Base-by-base conservation (phyloP, 2,113 vertebrate species). In the Lamprologus tigripictilis region DNA sequence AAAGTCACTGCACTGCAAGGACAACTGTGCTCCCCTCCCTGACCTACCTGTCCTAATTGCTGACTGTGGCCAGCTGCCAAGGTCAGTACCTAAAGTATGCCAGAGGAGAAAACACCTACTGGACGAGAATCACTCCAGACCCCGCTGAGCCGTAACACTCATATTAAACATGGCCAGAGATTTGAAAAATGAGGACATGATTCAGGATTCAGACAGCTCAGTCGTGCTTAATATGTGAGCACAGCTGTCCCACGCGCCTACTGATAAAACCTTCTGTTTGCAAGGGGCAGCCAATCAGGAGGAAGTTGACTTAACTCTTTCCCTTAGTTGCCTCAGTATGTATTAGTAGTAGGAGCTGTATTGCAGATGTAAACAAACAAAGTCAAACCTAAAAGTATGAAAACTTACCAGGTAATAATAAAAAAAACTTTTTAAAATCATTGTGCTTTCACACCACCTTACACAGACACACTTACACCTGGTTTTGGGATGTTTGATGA, bases 401-500 rank as follows among this genome's bases (percentile, higher is more conserved):
- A 71, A 40, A 71, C n/a, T 42, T 71, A 5, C 35, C 66, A 16
- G 66, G 35, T 71, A 23, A 16, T 71, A 42, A 42, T 42, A 40
- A 37, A 68, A 4, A 19, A n/a, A 19, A 5, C 9, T 3, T 6
- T 66, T 66, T 40, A 40, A 61, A 61, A 61, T 35, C 33, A 35
- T 35, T 35, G 33, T 35, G 33, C 33, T 35, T 35, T 35, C 33
- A 35, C 33, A 35, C 33, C 33, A 35, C 33, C 33, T 35, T 35
- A 9, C 21, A 1, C 6, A 51, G 51, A 66, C 23, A 76, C 66
- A 82, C 31, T 47, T 8, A 85, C 68, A 68, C 3, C 31, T 9
- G 61, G 3, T 35, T 80, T 80, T 76, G 73, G 79, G 88, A 82
- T 33, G 13, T 91, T 93, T 87, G 85, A 93, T 91, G 79, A 87